Base-by-base conservation (phyloP, 2,888 invertebrate species). In the Diarsia dahlii region DNA sequence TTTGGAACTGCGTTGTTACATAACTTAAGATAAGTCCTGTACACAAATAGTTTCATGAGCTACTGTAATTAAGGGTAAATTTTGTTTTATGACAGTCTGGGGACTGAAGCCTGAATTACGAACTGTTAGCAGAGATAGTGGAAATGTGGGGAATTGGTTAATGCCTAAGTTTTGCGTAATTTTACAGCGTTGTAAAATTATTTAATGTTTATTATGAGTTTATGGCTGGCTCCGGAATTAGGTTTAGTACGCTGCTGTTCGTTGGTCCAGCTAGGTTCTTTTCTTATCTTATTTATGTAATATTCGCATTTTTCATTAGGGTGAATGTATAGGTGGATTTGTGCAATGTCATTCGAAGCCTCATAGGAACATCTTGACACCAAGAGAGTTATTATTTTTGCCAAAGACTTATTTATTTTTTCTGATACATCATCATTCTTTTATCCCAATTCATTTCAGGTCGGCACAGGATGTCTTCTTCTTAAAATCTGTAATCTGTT, bases 1-100 rank as follows among this genome's bases (percentile, higher is more conserved):
- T 89, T 84, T 80, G 82, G 76, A 88, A 80, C 86, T 75, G 82
- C 39, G 84, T 80, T 82, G 79, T 84, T 81, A 87, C 86, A 82
- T 88, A 87, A 88, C 87, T 88, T 82, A 63, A 86, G 85, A 87
- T 85, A 88, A 87, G 87, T 84, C 79, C 68, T 67, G 77, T 77
- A 81, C 79, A 81, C 76, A 86, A 84, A 88, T 88, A 88, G 88
- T 88, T 88, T 86, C 79, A 80, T 81, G 82, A 86, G 87, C 78
- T 81, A 50, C 71, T 76, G 79, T 86, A 81, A 86, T 86, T 84
- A 81, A 78, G 77, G 80, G 80, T 70, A 81, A 81, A 87, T 81
- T 82, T 86, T 83, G 88, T 88, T 86, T 84, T 84, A 88, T 87
- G 85, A 84, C 78, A 84, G 86, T 69, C 81, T 69, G 67, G 80